Evolutionary conservation across 2,888 invertebrate genomes (phyloP), one percentile per base, ranked within the genome.

Genomic region (Drosophila pseudotakahashii): DNA sequence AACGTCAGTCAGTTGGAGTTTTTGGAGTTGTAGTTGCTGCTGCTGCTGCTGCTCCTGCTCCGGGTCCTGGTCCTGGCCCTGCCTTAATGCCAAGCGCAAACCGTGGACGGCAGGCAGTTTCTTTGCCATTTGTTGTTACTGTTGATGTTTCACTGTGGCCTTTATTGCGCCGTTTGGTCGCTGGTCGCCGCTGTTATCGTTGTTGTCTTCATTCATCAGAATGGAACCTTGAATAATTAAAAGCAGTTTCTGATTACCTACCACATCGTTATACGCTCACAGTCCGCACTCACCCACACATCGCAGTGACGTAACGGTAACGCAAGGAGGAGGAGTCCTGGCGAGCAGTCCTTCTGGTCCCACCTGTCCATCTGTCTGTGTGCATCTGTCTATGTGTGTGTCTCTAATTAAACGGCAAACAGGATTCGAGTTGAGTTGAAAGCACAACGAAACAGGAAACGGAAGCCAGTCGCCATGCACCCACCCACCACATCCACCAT

Each of bases 211-310:
- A 91, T 91, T 90, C 90, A 91, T 91, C 90, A 91, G 89, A 89
- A 89, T 89, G 88, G 90, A 91, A 91, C 90, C 90, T 90, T 91
- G 91, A 91, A 91, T 91, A 91, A 91, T 91, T 91, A 91, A 91
- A 83, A 89, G 83, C 88, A 88, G 90, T 85, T 91, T 91, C 91
- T 91, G 91, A 91, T 91, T 91, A 91, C 91, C 89, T 89, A 88
- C 88, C 89, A 81, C 85, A 88, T 88, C 87, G 89, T 85, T 82
- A 81, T 88, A 86, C 84, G 81, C 79, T 81, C 81, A 78, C 51
- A 81, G 30, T 47, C 45, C 41, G 4, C 34, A 36, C 51, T 34
- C 30, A 42, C 70, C 47, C 52, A 51, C 55, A 41, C 55, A 64
- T 13, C 32, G 41, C 58, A 16, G 45, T 47, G 68, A 78, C 83